Evolutionary conservation across 2,888 invertebrate genomes (phyloP).

Genomic region (Malthinus seriepunctatus): DNA sequence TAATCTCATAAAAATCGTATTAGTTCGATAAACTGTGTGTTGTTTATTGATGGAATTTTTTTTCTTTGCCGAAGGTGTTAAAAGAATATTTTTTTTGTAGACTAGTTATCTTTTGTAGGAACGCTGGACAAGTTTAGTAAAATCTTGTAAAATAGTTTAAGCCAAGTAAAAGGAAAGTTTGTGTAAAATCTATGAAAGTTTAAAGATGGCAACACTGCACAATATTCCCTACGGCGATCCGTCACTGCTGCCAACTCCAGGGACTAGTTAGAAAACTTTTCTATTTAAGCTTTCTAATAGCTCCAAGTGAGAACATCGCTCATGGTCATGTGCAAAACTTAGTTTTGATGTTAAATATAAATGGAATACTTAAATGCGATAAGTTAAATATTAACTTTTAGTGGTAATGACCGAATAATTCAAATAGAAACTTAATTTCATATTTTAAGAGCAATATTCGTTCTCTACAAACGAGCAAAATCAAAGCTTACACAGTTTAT

Average conservation of each 20-base stretch:
- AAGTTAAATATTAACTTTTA: constrained; percentile 30
- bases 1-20: too few relatives aligned
- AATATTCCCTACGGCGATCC: constrained; percentile 37
- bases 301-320: constrained; percentile 30
- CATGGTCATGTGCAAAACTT: constrained; percentile 21
- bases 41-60: too few relatives aligned
- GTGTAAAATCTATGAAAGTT: constrained; percentile 22
- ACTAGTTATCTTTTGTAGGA: too few relatives aligned
- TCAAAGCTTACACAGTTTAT: constrained; percentile 27
- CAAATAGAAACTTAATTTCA: not conserved
- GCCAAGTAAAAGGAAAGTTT: constrained; percentile 12
- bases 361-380: constrained; percentile 5
- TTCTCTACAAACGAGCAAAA: too few relatives aligned
- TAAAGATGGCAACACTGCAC: constrained; percentile 27
- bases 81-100: too few relatives aligned
- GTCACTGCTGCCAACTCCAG: constrained; percentile 39
- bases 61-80: too few relatives aligned
- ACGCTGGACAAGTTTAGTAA: too few relatives aligned
- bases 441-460: not conserved
- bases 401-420: not conserved
- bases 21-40: too few relatives aligned
- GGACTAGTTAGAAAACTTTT: constrained; percentile 37
- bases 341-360: constrained; percentile 12
- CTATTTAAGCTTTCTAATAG: constrained; percentile 36
- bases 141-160: too few relatives aligned